phyloP scores from a whole-genome alignment of 2,797 vertebrate genomes.

The Dendrocincla tyrannina region DNA sequence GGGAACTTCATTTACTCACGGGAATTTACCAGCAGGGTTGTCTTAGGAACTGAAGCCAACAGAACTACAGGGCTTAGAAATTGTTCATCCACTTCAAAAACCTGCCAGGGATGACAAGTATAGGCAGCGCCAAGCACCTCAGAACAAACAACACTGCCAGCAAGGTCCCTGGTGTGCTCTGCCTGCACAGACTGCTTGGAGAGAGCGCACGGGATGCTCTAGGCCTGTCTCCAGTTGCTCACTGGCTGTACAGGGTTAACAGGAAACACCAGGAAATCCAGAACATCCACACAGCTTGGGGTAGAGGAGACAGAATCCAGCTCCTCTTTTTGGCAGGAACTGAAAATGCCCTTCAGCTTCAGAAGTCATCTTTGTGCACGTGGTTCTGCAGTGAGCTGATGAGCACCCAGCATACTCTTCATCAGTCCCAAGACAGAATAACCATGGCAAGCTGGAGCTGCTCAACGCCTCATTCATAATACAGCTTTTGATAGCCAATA shows the following conservation, averaged over 20 bases:
- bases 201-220: neutral
- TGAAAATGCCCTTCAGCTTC: neutral
- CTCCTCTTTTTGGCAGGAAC: neutral
- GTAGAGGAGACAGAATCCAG: neutral
- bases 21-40: neutral
- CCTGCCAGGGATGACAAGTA: neutral
- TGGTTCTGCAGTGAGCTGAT: neutral
- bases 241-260: neutral
- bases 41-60: neutral
- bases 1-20: neutral
- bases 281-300: neutral
- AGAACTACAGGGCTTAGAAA: neutral
- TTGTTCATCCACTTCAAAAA: neutral
- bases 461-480: neutral
- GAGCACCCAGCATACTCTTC: neutral
- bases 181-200: neutral
- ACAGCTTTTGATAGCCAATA: neutral
- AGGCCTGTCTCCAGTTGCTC: neutral
- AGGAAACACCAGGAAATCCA: constrained; percentile 10
- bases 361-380: neutral
- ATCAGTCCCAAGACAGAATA: neutral
- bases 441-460: neutral
- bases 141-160: neutral
- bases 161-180: neutral
- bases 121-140: neutral